A percentile compares a stretch with the other conserved stretches of the same genome.
Conservation (phyloP, 2,797 vertebrate species). For the Diplodus sargus region DNA sequence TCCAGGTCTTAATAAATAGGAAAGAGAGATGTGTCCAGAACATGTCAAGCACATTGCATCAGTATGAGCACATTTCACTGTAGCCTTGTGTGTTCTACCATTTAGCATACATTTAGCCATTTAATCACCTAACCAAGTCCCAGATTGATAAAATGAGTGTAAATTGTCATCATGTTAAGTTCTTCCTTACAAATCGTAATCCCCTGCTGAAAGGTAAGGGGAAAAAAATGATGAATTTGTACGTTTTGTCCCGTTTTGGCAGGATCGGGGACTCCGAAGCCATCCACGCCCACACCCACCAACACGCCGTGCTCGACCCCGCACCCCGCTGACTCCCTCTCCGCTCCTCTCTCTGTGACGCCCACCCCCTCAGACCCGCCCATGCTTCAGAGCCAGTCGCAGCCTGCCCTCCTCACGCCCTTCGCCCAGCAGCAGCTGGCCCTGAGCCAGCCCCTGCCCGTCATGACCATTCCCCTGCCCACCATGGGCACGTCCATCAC, state of each 20-base stretch:
- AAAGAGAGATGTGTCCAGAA: neutral
- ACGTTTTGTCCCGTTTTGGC: slow-evolving; percentile 32
- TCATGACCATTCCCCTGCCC: slow-evolving; percentile 95
- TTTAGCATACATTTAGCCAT: neutral
- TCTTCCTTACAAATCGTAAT: neutral
- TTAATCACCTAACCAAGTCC: neutral
- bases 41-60: slow-evolving; percentile 25
- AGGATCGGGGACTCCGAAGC: slow-evolving; percentile 99
- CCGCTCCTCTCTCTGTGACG: slow-evolving; percentile 88
- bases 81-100: neutral
- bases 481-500: slow-evolving; percentile 87
- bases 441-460: slow-evolving; percentile 92
- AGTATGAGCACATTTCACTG: neutral
- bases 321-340: slow-evolving; percentile 91
- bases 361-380: slow-evolving; percentile 90
- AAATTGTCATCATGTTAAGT: neutral
- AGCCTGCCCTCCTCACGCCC: slow-evolving; percentile 90
- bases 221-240: neutral
- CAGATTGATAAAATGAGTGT: neutral
- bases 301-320: slow-evolving; percentile 96
- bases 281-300: slow-evolving; percentile 96
- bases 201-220: neutral
- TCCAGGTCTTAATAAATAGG: slow-evolving; percentile 38
- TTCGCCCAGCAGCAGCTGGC: slow-evolving; percentile 96
- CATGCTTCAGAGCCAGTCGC: slow-evolving; percentile 84